A percentile compares a stretch with the other conserved stretches of the same genome.
Evolutionary conservation across 2,113 vertebrate species (phyloP).

Genomic region (Chrysemys picta): DNA sequence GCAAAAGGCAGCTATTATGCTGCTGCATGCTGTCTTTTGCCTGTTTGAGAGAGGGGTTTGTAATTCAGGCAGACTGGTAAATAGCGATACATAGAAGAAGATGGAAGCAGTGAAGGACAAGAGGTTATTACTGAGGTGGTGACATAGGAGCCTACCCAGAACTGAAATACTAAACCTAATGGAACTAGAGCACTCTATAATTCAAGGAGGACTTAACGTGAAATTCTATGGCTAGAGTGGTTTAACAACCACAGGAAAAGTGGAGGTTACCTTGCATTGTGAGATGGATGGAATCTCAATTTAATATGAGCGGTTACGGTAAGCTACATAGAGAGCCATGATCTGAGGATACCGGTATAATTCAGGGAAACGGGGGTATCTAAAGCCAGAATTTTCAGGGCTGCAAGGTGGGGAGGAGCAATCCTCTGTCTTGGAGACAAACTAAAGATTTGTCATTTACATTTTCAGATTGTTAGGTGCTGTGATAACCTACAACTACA

Average conservation of each 20-base stretch:
- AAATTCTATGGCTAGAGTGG: no score
- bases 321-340: background rate
- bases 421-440: background rate
- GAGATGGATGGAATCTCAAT: background rate
- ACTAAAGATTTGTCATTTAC: background rate
- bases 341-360: background rate
- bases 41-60: fast-evolving
- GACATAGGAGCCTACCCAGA: background rate
- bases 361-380: background rate
- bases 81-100: fast-evolving
- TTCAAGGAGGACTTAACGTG: background rate
- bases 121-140: fast-evolving
- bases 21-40: background rate
- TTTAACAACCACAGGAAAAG: background rate
- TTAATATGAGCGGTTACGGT: fast-evolving
- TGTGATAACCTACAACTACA: background rate
- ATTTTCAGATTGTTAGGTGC: fast-evolving
- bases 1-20: fast-evolving
- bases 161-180: fast-evolving
- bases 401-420: background rate
- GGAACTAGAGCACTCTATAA: background rate
- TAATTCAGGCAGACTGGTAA: background rate
- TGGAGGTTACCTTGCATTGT: background rate
- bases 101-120: background rate
- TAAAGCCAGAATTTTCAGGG: background rate